Evolutionary conservation across 2,113 vertebrate species (phyloP).

Genomic region (Cichladusa arquata): DNA sequence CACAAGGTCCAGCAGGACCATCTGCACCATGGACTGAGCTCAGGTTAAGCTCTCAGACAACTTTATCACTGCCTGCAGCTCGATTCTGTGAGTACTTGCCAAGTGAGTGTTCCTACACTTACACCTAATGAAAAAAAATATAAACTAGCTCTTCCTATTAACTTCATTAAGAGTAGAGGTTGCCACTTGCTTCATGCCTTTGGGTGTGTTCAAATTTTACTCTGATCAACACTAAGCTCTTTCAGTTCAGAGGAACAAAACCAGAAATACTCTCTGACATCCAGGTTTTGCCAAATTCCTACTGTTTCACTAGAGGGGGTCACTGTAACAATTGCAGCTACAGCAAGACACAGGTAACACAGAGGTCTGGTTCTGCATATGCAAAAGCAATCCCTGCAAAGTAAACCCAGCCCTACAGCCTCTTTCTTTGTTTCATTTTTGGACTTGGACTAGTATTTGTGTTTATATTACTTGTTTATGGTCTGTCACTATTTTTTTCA

Average conservation of each 20-base stretch:
- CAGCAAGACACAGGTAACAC: background rate
- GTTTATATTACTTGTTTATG: background rate
- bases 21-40: accelerated
- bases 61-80: background rate
- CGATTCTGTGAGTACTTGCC: background rate
- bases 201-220: background rate
- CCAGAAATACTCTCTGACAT: background rate
- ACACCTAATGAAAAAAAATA: background rate
- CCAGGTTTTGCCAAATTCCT: background rate
- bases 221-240: background rate
- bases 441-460: background rate
- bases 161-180: background rate
- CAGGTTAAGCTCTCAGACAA: background rate
- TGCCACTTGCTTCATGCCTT: background rate
- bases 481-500: background rate
- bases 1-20: background rate
- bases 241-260: background rate
- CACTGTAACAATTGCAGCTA: background rate
- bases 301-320: background rate
- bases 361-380: background rate
- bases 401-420: background rate
- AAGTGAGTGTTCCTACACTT: background rate
- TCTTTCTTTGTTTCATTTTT: background rate
- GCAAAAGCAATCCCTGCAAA: background rate
- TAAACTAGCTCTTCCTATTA: background rate